These are phyloP conservation scores for Halictus quadricinctus DNA, from an alignment of 2,888 invertebrate species.

Conservation along the genomic window DNA sequence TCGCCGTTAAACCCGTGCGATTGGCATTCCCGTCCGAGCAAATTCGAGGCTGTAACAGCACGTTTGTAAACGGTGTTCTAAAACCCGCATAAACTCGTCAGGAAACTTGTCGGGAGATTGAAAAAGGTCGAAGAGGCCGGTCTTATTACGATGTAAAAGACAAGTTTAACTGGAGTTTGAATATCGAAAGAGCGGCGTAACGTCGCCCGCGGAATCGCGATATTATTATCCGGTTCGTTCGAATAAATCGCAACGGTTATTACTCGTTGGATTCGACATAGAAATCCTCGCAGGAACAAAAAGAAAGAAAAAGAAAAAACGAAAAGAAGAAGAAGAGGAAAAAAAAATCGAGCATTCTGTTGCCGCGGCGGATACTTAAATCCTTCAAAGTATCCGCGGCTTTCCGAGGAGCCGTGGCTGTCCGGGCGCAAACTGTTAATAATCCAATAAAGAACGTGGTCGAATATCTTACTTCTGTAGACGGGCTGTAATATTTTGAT, in stretches of 20 bases:
- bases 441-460: constrained; percentile 13
- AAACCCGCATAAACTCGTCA: neutral
- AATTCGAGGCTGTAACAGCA: neutral
- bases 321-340: too few species aligned
- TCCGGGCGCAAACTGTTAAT: neutral
- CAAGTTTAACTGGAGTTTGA: neutral
- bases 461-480: constrained; percentile 6
- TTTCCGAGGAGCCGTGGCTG: neutral
- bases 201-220: neutral
- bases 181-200: neutral
- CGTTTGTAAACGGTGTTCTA: neutral
- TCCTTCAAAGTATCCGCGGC: constrained; percentile 4
- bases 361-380: neutral
- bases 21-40: too few species aligned
- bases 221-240: neutral
- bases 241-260: neutral
- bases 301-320: too few species aligned
- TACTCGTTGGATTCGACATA: neutral
- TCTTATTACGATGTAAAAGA: neutral
- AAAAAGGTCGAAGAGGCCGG: neutral
- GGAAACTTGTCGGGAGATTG: neutral
- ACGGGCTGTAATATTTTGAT: neutral
- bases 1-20: too few species aligned
- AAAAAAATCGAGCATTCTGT: neutral
- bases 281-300: neutral